A percentile compares a stretch with the other conserved stretches of the same genome.
Evolutionary conservation across 2,888 invertebrate species (phyloP).

Genomic region (Nomada hirtipes): DNA sequence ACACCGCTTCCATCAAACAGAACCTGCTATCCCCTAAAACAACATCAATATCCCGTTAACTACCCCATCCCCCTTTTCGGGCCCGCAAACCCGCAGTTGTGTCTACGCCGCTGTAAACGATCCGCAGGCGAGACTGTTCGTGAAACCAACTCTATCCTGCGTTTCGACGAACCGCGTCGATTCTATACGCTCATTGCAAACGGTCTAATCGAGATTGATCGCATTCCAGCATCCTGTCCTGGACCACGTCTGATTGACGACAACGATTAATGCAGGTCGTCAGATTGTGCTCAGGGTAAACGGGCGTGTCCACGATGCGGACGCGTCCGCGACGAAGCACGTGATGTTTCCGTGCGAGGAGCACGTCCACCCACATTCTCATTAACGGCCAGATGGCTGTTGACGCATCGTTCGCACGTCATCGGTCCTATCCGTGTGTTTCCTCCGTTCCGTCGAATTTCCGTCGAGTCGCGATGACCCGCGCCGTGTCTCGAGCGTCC

Average conservation of each 20-base stretch:
- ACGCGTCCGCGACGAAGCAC: constrained; percentile 38
- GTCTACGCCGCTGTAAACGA: neutral
- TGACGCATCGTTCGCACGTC: constrained; percentile 60
- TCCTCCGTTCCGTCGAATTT: constrained; percentile 1
- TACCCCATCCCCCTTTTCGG: neutral
- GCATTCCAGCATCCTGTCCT: constrained; percentile 55
- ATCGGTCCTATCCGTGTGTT: constrained; percentile 3
- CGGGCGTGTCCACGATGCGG: constrained; percentile 49
- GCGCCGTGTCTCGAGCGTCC: neutral
- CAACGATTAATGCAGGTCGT: constrained; percentile 72
- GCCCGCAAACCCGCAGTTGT: neutral
- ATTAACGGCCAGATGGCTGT: constrained; percentile 53
- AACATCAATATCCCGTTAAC: neutral
- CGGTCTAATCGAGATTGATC: constrained; percentile 72
- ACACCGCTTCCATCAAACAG: neutral
- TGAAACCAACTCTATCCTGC: constrained; percentile 55
- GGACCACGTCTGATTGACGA: constrained; percentile 68
- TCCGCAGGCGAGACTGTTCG: constrained; percentile 22
- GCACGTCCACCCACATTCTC: constrained; percentile 36
- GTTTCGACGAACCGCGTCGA: constrained; percentile 52
- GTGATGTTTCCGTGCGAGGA: constrained; percentile 34
- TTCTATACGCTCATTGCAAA: constrained; percentile 61
- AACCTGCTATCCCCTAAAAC: neutral
- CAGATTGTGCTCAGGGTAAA: constrained; percentile 63
- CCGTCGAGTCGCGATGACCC: neutral